Conservation (phyloP, 2,113 vertebrate genomes). For the Pleuronectes platessa region DNA sequence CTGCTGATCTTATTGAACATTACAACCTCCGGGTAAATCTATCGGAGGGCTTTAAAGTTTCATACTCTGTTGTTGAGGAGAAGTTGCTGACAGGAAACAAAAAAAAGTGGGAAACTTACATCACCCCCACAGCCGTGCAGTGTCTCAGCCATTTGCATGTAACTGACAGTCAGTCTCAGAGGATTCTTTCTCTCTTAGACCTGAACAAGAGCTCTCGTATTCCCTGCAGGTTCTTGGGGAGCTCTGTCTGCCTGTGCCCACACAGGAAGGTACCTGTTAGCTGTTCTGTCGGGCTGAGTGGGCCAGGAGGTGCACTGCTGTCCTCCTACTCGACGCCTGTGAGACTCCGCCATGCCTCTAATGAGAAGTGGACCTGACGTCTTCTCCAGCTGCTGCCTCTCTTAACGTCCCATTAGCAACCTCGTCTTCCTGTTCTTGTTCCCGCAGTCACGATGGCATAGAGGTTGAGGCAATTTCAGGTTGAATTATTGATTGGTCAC, state of each 20-base stretch:
- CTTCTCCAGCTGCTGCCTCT: constrained; percentile 33
- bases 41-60: constrained; percentile 8
- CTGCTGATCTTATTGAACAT: not conserved
- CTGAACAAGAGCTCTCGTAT: constrained; percentile 57
- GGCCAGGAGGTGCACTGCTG: constrained; percentile 39
- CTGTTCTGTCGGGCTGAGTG: constrained; percentile 44
- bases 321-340: constrained; percentile 44
- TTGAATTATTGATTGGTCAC: constrained; percentile 67
- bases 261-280: constrained; percentile 50
- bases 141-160: constrained; percentile 45
- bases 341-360: constrained; percentile 49
- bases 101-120: constrained; percentile 41
- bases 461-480: constrained; percentile 46
- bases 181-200: constrained; percentile 30
- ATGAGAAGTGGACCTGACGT: constrained; percentile 70
- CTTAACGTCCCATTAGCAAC: constrained; percentile 31
- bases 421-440: constrained; percentile 23
- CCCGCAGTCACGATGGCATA: constrained; percentile 37
- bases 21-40: constrained; percentile 1
- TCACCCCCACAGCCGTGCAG: constrained; percentile 28
- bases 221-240: constrained; percentile 34
- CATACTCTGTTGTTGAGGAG: constrained; percentile 26
- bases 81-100: constrained; percentile 24
- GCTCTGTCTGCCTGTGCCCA: constrained; percentile 36
- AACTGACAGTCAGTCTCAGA: constrained; percentile 35